Base-by-base conservation (phyloP, 30 jellyfish, hydroid and myxozoan genomes). In the Aurelia aurita region DNA sequence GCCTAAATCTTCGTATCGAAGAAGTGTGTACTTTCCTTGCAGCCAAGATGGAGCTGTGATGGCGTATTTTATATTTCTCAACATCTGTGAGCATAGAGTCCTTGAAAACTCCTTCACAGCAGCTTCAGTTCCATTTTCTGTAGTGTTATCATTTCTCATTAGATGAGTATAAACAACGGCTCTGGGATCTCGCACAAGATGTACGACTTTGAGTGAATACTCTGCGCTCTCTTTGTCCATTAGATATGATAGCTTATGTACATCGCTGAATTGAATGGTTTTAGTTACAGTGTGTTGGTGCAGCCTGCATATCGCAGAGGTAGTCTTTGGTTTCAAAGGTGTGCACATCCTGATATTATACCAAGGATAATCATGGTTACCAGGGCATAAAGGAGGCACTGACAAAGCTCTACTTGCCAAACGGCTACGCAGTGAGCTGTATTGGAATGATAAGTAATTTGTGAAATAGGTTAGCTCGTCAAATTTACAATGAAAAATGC, bases 21-120 rank as follows among this genome's bases (percentile, higher is more conserved):
- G 97, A 71, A 95, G 83, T 29, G 99, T 95, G 82, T 95, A 95
- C 72, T 95, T 95, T 5, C 99, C 97, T 66, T 95, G 99, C 79
- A 95, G 68, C 99, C 99, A 95, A 34, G 99, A 91, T 26, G 99
- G 99, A 7, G 99, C 99, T 0, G 99, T 95, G 4, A 95, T 95
- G 34, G 99, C 99, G 59, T 95, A 95, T 72, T 95, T 95, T 29
- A 95, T 95, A 61, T 95, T 95, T 26, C 97, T 74, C 49, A 95
- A 86, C 99, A 95, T 95, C 73, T 85, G 98, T 34, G 90, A 55
- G 43, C 99, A 95, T 4, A 95, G 93, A 20, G 72, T 27, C 72
- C 96, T 80, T 18, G 99, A 81, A 47, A 90, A 89, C 28, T 76
- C 91, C 62, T 85, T 89, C 74, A 89, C 87, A 19, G 87, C 90